A percentile compares a stretch with the other conserved stretches of the same genome.
These are phyloP conservation scores for Drosophila mauritiana DNA, from an alignment of 1,140 invertebrate genomes.

Conservation along the genomic window DNA sequence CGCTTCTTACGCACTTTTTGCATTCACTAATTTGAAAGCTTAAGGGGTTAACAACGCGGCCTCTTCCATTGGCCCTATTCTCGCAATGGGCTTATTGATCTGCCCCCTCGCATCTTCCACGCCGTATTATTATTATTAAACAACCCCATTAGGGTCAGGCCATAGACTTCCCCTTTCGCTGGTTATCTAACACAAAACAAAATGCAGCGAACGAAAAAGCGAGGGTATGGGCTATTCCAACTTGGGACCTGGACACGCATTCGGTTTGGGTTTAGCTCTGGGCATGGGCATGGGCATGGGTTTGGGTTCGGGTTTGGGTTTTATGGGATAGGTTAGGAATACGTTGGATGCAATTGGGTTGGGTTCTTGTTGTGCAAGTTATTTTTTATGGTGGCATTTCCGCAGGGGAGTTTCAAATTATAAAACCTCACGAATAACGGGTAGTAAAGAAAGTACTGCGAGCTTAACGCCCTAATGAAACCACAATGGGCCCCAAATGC, in stretches of 20 bases:
- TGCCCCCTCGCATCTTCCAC: slow-evolving; percentile 59
- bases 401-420: slow-evolving; percentile 46
- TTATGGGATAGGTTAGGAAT: slow-evolving; percentile 33
- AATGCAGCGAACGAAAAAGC: slow-evolving; percentile 16
- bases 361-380: slow-evolving; percentile 33
- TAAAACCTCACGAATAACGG: slow-evolving; percentile 5
- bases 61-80: slow-evolving; percentile 66
- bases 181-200: slow-evolving; percentile 55
- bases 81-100: slow-evolving; percentile 68
- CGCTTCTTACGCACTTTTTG: slow-evolving; percentile 79
- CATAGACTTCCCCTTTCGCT: slow-evolving; percentile 32
- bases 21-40: slow-evolving; percentile 73
- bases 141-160: slow-evolving; percentile 70
- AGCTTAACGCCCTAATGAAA: slow-evolving; percentile 42
- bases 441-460: background rate
- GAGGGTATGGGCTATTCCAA: slow-evolving; percentile 32
- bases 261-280: slow-evolving; percentile 26
- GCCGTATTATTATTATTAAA: slow-evolving; percentile 71
- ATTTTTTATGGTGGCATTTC: slow-evolving; percentile 52
- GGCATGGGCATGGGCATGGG: slow-evolving; percentile 17
- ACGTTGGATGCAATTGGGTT: slow-evolving; percentile 29
- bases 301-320: slow-evolving; percentile 26
- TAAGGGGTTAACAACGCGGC: slow-evolving; percentile 40
- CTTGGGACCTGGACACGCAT: slow-evolving; percentile 46
- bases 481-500: slow-evolving; percentile 32